phyloP scores from a whole-genome alignment of 2,888 invertebrate genomes.

The Palloptera scutellata region DNA sequence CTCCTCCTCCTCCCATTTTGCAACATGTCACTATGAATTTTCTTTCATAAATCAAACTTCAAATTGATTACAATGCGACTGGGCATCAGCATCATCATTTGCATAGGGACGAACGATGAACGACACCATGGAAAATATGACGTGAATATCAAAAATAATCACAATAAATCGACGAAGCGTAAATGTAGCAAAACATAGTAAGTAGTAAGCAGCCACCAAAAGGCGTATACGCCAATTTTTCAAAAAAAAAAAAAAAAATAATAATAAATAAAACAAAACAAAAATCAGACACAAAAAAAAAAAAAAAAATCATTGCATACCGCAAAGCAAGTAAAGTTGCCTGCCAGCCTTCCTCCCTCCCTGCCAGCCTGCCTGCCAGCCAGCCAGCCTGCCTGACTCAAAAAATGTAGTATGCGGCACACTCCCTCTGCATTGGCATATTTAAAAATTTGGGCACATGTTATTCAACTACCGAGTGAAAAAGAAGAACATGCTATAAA shows the following conservation, averaged over 20 bases:
- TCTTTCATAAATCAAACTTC: conserved; percentile 60
- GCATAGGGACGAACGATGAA: conserved; percentile 7
- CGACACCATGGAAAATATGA: background rate
- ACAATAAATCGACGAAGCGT: conserved; percentile 44
- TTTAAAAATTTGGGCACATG: background rate
- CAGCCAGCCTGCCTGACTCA: background rate
- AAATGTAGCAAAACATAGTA: conserved; percentile 38
- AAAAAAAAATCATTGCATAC: conserved; percentile 10
- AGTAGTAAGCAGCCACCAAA: conserved; percentile 3
- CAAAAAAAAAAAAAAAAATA: conserved; percentile 20
- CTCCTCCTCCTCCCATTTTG: conserved; percentile 35
- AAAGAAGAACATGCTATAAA: conserved; percentile 20
- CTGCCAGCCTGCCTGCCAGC: background rate
- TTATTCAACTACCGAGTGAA: background rate
- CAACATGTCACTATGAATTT: conserved; percentile 57
- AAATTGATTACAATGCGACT: conserved; percentile 52
- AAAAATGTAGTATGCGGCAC: too few relatives aligned
- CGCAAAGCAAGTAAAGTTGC: background rate
- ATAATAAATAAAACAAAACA: background rate
- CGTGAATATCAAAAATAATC: background rate
- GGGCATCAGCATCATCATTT: conserved; percentile 17
- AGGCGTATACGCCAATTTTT: conserved; percentile 31
- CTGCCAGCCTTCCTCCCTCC: background rate
- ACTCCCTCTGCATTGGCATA: background rate
- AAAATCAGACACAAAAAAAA: conserved; percentile 22